phyloP scores from a whole-genome alignment of 2,113 vertebrate species.

The Macquaria ambigua region DNA sequence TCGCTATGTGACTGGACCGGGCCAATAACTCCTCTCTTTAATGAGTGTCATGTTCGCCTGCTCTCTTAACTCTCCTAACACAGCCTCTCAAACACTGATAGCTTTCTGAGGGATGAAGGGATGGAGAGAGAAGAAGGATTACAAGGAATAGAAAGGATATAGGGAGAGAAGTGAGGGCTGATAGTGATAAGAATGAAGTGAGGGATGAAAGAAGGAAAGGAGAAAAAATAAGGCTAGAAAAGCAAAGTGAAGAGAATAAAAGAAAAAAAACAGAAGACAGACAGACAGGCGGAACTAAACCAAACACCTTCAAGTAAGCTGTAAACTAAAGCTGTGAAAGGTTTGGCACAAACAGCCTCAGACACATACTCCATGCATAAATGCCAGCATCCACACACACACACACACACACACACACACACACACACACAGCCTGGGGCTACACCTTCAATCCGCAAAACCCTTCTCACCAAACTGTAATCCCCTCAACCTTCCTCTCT shows the following conservation, averaged over 20 bases:
- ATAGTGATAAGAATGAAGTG: background rate
- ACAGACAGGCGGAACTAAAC: slow-evolving; percentile 40
- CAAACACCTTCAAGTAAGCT: slow-evolving; percentile 57
- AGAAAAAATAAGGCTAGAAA: slow-evolving; percentile 1
- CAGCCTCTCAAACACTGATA: slow-evolving; percentile 8
- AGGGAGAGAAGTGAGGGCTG: background rate
- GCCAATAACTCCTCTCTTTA: slow-evolving; percentile 55
- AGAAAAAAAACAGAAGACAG: slow-evolving; percentile 1
- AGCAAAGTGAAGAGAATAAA: background rate
- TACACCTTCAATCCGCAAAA: slow-evolving; percentile 58
- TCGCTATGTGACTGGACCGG: slow-evolving; percentile 40
- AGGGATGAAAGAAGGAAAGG: background rate
- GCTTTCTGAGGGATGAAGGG: slow-evolving; percentile 29
- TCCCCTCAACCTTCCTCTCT: slow-evolving; percentile 59
- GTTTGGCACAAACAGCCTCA: slow-evolving; percentile 50
- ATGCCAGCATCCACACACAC: slow-evolving; percentile 20
- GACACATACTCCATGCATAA: slow-evolving; percentile 42
- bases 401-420: slow-evolving; percentile 18
- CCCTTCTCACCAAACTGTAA: slow-evolving; percentile 69
- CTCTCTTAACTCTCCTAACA: slow-evolving; percentile 39
- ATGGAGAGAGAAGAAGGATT: slow-evolving; percentile 2
- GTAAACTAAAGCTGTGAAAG: slow-evolving; percentile 55
- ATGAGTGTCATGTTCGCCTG: slow-evolving; percentile 55
- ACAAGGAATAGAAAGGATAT: background rate
- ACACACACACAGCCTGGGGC: slow-evolving; percentile 51